Evolutionary conservation across 2,113 vertebrate genomes (phyloP).

Genomic region (Paradisaea rubra): DNA sequence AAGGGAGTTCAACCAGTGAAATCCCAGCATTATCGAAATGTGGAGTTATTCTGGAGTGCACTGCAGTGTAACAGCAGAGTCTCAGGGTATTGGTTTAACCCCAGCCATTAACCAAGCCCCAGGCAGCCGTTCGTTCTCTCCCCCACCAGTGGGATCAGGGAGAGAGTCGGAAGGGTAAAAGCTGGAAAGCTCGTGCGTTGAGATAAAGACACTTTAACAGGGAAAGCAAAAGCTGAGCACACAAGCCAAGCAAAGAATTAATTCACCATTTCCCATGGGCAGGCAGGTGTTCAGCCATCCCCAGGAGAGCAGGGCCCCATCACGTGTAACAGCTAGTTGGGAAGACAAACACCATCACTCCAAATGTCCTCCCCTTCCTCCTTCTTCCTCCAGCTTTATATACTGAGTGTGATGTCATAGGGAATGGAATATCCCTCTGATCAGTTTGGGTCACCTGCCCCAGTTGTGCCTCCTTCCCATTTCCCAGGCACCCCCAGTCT

Average conservation of each 20-base stretch:
- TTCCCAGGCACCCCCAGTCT: neutral
- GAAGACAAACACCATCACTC: neutral
- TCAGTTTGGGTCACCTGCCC: neutral
- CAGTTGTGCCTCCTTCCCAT: neutral
- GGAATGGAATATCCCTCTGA: neutral
- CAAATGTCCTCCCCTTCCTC: neutral
- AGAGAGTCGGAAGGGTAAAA: neutral
- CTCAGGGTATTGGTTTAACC: neutral
- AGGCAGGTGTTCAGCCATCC: neutral
- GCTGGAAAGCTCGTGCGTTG: neutral
- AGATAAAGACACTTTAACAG: neutral
- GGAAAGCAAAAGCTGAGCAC: neutral
- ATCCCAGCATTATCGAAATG: neutral
- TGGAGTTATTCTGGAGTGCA: neutral
- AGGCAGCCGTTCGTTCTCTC: accelerated
- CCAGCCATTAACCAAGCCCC: too few species aligned
- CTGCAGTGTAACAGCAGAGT: neutral
- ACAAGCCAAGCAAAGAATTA: neutral
- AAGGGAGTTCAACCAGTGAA: neutral
- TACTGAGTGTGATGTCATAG: neutral
- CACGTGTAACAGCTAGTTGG: accelerated
- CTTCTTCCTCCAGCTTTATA: neutral
- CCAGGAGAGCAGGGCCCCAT: neutral
- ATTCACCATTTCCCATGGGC: neutral
- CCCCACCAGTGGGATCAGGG: neutral